Conservation (phyloP, 1,140 invertebrate species). For the Aphaenogaster floridana region DNA sequence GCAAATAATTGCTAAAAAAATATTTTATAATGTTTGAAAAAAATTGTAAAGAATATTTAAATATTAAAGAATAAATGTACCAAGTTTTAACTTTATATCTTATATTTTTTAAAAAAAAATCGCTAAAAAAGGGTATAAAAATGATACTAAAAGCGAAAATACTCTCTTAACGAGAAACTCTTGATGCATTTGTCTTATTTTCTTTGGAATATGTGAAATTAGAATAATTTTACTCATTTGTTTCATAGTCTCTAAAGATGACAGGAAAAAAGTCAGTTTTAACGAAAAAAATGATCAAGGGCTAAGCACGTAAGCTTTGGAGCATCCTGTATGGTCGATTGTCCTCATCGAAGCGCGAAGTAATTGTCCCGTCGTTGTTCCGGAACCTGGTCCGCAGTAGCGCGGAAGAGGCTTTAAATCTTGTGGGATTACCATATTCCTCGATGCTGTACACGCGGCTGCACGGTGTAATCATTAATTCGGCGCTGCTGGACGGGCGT, state of each 20-base stretch:
- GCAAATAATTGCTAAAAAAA: no score
- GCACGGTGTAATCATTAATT: slow-evolving; percentile 69
- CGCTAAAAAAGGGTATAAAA: no score
- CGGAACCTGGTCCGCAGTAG: slow-evolving; percentile 38
- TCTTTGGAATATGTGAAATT: not conserved
- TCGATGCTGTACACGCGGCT: slow-evolving; percentile 30
- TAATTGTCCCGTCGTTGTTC: slow-evolving; percentile 66
- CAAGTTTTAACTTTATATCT: no score
- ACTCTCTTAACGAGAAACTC: not conserved
- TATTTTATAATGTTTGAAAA: no score
- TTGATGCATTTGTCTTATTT: not conserved
- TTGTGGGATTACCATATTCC: slow-evolving; percentile 71
- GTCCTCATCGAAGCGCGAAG: slow-evolving; percentile 49
- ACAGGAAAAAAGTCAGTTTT: not conserved
- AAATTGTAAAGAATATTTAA: no score
- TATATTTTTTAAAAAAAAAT: no score
- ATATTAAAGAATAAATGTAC: no score
- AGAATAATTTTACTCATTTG: not conserved
- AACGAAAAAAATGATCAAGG: not conserved
- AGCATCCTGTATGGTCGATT: slow-evolving; percentile 19
- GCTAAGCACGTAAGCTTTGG: not conserved
- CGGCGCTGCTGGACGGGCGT: slow-evolving; percentile 40
- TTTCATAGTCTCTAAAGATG: not conserved
- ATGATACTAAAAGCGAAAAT: no score
- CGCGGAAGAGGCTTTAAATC: slow-evolving; percentile 63